phyloP scores from a whole-genome alignment of 2,113 vertebrate species.

The Antigone vipio region DNA sequence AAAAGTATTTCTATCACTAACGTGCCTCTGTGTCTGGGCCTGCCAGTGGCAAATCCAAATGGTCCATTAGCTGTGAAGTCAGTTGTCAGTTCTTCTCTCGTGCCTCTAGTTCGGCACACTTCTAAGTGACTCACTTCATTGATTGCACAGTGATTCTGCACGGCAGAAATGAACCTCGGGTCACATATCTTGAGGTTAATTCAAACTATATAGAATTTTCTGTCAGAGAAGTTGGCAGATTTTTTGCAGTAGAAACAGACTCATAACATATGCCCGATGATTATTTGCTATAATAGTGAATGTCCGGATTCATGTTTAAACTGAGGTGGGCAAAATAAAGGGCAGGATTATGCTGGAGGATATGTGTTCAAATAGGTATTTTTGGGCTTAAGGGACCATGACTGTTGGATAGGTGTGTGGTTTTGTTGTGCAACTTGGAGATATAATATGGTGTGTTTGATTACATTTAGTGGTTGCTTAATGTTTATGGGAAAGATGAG shows the following conservation, averaged over 20 bases:
- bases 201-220: neutral
- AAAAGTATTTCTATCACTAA: neutral
- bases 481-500: neutral
- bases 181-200: neutral
- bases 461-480: neutral
- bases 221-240: neutral
- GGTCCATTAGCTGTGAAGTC: neutral
- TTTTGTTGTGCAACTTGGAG: neutral
- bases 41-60: neutral
- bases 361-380: neutral
- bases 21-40: neutral
- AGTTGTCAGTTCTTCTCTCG: neutral
- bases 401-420: neutral
- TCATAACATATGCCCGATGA: accelerated
- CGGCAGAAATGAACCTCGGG: neutral
- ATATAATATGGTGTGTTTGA: neutral
- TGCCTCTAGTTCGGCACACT: neutral
- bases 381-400: neutral
- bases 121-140: neutral
- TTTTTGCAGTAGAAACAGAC: neutral
- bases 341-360: neutral
- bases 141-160: neutral
- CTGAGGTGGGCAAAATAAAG: neutral
- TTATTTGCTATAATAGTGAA: neutral
- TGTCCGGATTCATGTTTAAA: neutral